Conservation (phyloP, 2,888 invertebrate genomes). For the Chaitophorus viminalis region DNA sequence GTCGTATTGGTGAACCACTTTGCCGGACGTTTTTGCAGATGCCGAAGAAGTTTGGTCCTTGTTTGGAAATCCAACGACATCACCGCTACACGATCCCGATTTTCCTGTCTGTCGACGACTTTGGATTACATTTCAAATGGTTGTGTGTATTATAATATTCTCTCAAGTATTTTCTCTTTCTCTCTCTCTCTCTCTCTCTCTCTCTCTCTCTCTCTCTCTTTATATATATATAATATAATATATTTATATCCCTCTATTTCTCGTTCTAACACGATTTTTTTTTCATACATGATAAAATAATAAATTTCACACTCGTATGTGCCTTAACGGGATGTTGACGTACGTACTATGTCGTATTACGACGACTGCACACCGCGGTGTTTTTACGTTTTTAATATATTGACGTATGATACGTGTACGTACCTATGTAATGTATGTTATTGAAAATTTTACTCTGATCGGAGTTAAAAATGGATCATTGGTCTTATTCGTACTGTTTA, state of each 20-base stretch:
- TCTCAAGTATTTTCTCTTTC: not conserved
- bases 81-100: conserved; percentile 52
- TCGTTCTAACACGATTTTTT: too few species aligned
- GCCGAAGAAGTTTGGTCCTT: conserved; percentile 37
- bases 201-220: too few species aligned
- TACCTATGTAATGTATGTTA: too few species aligned
- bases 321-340: not conserved
- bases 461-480: too few species aligned
- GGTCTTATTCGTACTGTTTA: too few species aligned
- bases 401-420: not conserved
- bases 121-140: conserved; percentile 38
- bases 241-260: too few species aligned
- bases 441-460: too few species aligned
- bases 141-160: not conserved
- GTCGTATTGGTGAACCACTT: not conserved
- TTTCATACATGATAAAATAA: not conserved
- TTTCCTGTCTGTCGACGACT: conserved; percentile 44
- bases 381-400: not conserved
- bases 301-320: not conserved
- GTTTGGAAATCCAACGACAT: conserved; percentile 47
- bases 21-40: not conserved
- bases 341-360: not conserved
- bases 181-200: not conserved
- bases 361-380: not conserved
- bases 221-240: too few species aligned